Base-by-base conservation (phyloP, 1,140 invertebrate genomes). In the Drosophila neocordata region DNA sequence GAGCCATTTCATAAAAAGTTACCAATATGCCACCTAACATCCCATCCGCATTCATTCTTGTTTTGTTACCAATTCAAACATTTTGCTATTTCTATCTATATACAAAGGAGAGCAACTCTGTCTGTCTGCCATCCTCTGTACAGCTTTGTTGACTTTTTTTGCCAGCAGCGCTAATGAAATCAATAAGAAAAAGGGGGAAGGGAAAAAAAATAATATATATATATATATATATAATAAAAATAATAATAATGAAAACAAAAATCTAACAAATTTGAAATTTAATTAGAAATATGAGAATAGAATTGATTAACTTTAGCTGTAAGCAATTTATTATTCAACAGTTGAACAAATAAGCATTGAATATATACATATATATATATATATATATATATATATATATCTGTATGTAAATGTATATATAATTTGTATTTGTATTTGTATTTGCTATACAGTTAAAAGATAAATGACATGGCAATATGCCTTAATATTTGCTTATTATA, bases 101-200 rank as follows among this genome's bases (percentile, higher is more conserved):
- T 3, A 13, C n/a, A n/a, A n/a, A n/a, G n/a, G n/a, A n/a, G n/a
- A n/a, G n/a, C n/a, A n/a, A n/a, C 6, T 48, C 41, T 48, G 41
- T 48, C 8, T 48, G 15, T 48, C 15, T 18, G 41, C 7, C 15
- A 20, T 48, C 41, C 41, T 11, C 18, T 48, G 27, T 31, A 31
- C 5, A 31, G 8, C 41, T 48, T 18, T 48, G 15, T 48, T 48
- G 15, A 20, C 15, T 48, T 48, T 48, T 48, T 9, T 7, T 73
- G 48, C 15, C 34, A 44, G 41, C 15, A 22, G 44, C 41, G 18
- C 55, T 71, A 71, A 83, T 70, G 60, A 78, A 79, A 79, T 75
- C 75, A 83, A 65, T 79, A 57, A 64, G 22, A 15, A 65, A 76
- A 61, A 13, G 12, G 1, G 11, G 12, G 12, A 71, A 53, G 35